Evolutionary conservation across 2,888 invertebrate genomes (phyloP), one percentile per base, ranked within the genome.

Genomic region (Megamerina dolium): DNA sequence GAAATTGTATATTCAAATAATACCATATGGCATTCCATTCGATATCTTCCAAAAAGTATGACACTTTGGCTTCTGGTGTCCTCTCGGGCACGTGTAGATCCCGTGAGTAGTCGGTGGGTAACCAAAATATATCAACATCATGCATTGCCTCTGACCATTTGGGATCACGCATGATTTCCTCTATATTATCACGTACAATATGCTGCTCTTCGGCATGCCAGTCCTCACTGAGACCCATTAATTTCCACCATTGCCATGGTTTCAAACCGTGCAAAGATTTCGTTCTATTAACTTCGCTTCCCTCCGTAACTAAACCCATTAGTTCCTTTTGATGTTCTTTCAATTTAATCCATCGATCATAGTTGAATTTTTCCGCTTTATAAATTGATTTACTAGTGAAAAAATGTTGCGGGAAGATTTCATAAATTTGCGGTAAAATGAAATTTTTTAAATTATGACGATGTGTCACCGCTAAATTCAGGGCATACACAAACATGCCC

Each of bases 391-490:
- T 79, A 55, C 78, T 73, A 70, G 83, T 82, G 63, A 85, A 80
- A 75, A 85, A 87, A 71, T 80, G 78, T 66, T 84, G 79, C 3
- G 88, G 88, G 70, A 81, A 79, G 65, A 87, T 78, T 70, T 88
- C 88, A 63, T 87, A 87, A 31, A 80, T 78, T 19, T 85, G 77
- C 18, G 87, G 87, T 17, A 87, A 66, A 33, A 78, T 74, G 52
- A 87, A 72, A 36, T 82, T 82, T 45, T 75, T 73, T 65, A 80
- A 79, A 61, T 86, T 85, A 5, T 67, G 63, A 37, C 83, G 77
- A 64, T 85, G 83, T 64, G 82, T 76, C 37, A 84, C 74, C 13
- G 80, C 82, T 12, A 77, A 72, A 48, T 75, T 76, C 35, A 82
- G 66, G 3, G 81, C 77, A 54, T 83, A 81, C 26, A 80, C 73